phyloP scores from a whole-genome alignment of 2,797 vertebrate species.

The Lindbergichthys nudifrons region DNA sequence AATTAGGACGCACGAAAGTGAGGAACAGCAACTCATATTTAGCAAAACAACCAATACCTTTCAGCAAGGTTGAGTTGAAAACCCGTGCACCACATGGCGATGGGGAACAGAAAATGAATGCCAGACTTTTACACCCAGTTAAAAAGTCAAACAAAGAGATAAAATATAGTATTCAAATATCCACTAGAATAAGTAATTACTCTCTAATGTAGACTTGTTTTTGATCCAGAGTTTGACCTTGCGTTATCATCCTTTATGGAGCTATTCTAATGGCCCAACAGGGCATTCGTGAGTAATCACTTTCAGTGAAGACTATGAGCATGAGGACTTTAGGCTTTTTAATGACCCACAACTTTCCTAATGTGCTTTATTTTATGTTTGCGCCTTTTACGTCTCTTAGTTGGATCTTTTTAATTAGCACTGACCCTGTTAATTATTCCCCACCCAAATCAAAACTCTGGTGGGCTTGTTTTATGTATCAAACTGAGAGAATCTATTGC shows the following conservation, averaged over 20 bases:
- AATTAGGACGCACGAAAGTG: constrained; percentile 59
- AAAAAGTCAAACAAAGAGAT: constrained; percentile 54
- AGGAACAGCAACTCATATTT: constrained; percentile 69
- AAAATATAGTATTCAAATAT: constrained; percentile 54
- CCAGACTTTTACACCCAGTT: constrained; percentile 77
- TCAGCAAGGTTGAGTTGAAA: constrained; percentile 71
- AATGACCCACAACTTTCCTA: constrained; percentile 3
- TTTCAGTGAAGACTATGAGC: constrained; percentile 9
- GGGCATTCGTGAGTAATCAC: constrained; percentile 10
- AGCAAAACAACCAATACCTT: constrained; percentile 66
- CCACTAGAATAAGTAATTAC: constrained; percentile 49
- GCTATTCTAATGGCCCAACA: constrained; percentile 26
- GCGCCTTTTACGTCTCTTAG: constrained; percentile 7
- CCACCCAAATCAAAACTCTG: background rate
- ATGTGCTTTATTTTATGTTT: constrained; percentile 1
- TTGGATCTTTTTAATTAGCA: constrained; percentile 1
- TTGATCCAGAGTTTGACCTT: constrained; percentile 35
- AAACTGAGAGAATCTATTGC: constrained; percentile 21
- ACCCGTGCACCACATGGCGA: constrained; percentile 61
- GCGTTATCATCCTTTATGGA: constrained; percentile 37
- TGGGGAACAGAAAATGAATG: constrained; percentile 72
- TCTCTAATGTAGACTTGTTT: constrained; percentile 47
- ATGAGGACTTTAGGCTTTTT: constrained; percentile 10
- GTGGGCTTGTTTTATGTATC: constrained; percentile 20
- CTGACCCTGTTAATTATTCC: constrained; percentile 12